A percentile compares a stretch with the other conserved stretches of the same genome.
Conservation (phyloP, 2,888 invertebrate genomes). For the Chironomus tentans region DNA sequence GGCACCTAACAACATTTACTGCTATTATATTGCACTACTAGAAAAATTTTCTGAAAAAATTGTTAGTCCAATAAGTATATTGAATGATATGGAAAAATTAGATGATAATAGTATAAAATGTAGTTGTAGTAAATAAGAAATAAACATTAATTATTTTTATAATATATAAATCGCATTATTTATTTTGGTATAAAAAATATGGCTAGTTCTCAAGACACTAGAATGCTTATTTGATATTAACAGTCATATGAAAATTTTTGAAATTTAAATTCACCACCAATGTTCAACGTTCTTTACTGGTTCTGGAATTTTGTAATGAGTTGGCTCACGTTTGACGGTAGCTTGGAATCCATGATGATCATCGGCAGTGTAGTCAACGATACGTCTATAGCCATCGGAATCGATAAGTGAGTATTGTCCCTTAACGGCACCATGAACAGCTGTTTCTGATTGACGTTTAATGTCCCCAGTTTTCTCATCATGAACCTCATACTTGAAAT, state of each 20-base stretch:
- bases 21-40: constrained; percentile 56
- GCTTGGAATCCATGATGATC: constrained; percentile 48
- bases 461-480: constrained; percentile 47
- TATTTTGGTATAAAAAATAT: neutral
- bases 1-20: constrained; percentile 74
- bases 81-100: constrained; percentile 56
- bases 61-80: constrained; percentile 46
- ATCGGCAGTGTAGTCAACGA: constrained; percentile 47
- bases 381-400: constrained; percentile 45
- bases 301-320: constrained; percentile 37
- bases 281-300: constrained; percentile 30
- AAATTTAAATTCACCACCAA: neutral
- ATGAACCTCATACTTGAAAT: constrained; percentile 43
- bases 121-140: neutral
- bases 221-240: neutral
- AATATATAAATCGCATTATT: neutral
- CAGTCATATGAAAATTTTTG: neutral
- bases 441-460: constrained; percentile 46
- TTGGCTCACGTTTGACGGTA: constrained; percentile 45
- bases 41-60: constrained; percentile 42
- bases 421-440: constrained; percentile 47
- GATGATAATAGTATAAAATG: constrained; percentile 35
- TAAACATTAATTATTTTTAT: neutral
- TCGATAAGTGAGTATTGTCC: constrained; percentile 46
- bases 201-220: too few species aligned